Evolutionary conservation across 2,113 vertebrate genomes (phyloP), one percentile per base, ranked within the genome.

Genomic region (Chlorodrepanis virens): DNA sequence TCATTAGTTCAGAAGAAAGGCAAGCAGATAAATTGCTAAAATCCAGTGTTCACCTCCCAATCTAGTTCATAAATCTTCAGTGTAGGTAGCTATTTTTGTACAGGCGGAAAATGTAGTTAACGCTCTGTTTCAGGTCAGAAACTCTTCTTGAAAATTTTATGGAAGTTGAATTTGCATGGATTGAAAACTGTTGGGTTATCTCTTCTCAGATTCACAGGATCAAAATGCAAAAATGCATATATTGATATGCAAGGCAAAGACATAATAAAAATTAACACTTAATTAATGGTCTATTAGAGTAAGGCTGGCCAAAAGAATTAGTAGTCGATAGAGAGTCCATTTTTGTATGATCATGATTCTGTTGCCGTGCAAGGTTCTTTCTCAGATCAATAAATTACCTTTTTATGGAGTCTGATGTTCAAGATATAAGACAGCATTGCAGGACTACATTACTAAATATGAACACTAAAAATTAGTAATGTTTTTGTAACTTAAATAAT

Each of bases 41-140:
- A 90, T 80, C 49, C 10, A 21, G 42, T 49, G 69, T 79, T 92
- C 17, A 71, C 6, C 50, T 91, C 82, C 14, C 35, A 61, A 0
- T 96, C 72, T 83, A 42, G 75, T 70, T 88, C 60, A 87, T 95
- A 65, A 93, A 49, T 86, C 72, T 75, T 93, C 53, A 64, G 33
- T 57, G 40, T 61, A 72, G 70, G 56, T 25, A 87, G 81, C 45
- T 91, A 16, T 64, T 71, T 37, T 65, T 76, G 64, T 27, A 18
- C 28, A 68, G 44, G 29, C 5, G 3, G 4, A 42, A 47, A 86
- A 90, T 79, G 59, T 52, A 77, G 29, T 61, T 92, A 59, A 35
- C 3, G n/a, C 60, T 33, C 27, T 45, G 37, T 54, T 59, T 80
- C 40, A 61, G 35, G 40, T 67, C 61, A 93, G 81, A 83, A 91